Evolutionary conservation across 2,888 invertebrate genomes (phyloP), one percentile per base, ranked within the genome.

Genomic region (Tethea ocularis): DNA sequence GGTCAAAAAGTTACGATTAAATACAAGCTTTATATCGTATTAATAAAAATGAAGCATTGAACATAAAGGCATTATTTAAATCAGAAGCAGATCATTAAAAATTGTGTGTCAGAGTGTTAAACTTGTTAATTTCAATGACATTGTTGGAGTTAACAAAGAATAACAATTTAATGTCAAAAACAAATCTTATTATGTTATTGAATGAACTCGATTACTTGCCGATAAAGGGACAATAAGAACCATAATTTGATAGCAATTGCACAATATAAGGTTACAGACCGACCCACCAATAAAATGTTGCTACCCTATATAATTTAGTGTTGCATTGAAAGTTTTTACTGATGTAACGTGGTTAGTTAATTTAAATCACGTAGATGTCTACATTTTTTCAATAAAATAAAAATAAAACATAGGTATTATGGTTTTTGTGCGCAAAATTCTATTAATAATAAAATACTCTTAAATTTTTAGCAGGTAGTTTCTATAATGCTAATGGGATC

Each of bases 201-300:
- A 22, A 57, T 66, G 33, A 59, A 60, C 63, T 64, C 58, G 67
- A 72, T 72, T 67, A 67, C 61, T 60, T 41, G 41, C 29, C 60
- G 64, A 69, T 69, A 61, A 68, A 68, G 57, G 41, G 29, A 60
- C 61, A 64, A 59, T 64, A 61, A 55, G 54, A 57, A 51, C 58
- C 66, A 65, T 74, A 74, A 78, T 77, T 77, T 65, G 67, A 74
- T 71, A 65, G 63, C 71, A 65, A 78, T 75, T 65, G 57, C 17
- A 52, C 52, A 57, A 57, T 66, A 60, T 68, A 63, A 62, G 52
- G 67, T 70, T 68, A 68, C 71, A 62, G 59, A 17, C 56, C 62
- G 15, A 38, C 62, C 63, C 58, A 56, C 57, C 63, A 64, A 65
- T 74, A 67, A 71, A 68, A 68, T 61, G 60, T 58, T 61, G 60